Evolutionary conservation across 2,113 vertebrate genomes (phyloP), one percentile per base, ranked within the genome.

Genomic region (Madoqua kirkii): DNA sequence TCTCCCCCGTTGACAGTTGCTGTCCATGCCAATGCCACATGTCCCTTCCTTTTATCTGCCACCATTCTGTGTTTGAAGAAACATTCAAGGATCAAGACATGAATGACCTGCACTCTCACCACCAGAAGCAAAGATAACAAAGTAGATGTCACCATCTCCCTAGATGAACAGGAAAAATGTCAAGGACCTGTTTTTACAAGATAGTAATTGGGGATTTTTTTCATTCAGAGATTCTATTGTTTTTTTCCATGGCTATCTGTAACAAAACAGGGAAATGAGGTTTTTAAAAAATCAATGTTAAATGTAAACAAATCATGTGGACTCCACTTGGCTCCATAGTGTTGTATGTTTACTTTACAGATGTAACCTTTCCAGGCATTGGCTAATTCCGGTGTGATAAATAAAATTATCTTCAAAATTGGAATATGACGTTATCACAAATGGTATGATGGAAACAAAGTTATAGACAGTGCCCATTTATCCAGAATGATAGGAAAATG

Each of bases 381-480:
- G 97, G 96, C 31, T 89, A 95, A 86, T 82, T 84, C 81, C 23
- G 0, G 84, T 55, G 88, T 93, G 91, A 97, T 94, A 98, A 97
- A 97, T 95, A 97, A 96, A 97, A 96, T 88, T 97, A 97, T 98
- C 96, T 97, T 90, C 87, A 78, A 97, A 95, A 97, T 82, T 97
- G 57, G 85, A 94, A 27, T 81, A 89, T 83, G 91, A 94, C 55
- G 25, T 97, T 96, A 93, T 40, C 78, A 91, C 88, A 95, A 97
- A 96, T 45, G 52, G 62, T 33, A 87, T 93, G 96, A 96, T 89
- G 59, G 97, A 95, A 97, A 97, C 54, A 43, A 87, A 95, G 52
- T 93, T 52, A 95, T 6, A 85, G 43, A 54, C 54, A 81, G 43
- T 71, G 59, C 36, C 48, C 84, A 59, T 82, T 83, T 87, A 84